These are phyloP conservation scores for Crossaster papposus DNA, from an alignment of 53 echinoderm and acorn worm genomes.

Conservation along the genomic window DNA sequence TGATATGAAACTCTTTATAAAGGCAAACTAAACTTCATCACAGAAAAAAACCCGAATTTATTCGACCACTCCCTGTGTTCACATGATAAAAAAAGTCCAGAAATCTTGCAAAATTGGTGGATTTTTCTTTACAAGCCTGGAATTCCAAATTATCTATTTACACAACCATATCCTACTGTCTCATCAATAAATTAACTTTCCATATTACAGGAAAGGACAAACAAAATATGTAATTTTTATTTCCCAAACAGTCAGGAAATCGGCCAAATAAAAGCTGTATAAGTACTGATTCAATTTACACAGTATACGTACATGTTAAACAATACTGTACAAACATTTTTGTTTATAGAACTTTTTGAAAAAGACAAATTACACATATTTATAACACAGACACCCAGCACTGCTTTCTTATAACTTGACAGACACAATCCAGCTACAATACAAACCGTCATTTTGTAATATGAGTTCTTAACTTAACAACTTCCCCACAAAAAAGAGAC, in stretches of 20 bases:
- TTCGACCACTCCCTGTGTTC: not conserved
- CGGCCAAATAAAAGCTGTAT: slow-evolving; percentile 13
- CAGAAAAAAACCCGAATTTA: no score
- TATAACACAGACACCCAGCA: not conserved
- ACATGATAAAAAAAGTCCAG: not conserved
- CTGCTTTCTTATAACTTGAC: not conserved
- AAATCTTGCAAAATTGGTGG: not conserved
- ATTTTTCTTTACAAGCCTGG: slow-evolving; percentile 11
- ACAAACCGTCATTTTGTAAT: not conserved
- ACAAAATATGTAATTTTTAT: not conserved
- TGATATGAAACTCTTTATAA: no score
- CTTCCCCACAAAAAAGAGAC: not conserved
- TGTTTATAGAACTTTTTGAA: slow-evolving; percentile 14
- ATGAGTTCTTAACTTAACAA: not conserved
- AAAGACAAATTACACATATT: slow-evolving; percentile 25
- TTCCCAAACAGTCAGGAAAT: not conserved
- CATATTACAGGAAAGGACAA: not conserved
- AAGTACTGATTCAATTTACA: slow-evolving; percentile 17
- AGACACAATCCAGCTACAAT: slow-evolving; percentile 23
- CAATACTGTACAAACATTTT: slow-evolving; percentile 41
- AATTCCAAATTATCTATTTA: slow-evolving; percentile 43
- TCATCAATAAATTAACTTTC: slow-evolving; percentile 24
- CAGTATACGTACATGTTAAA: slow-evolving; percentile 5
- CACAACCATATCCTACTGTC: slow-evolving; percentile 16
- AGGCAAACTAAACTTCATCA: no score